A percentile compares a stretch with the other conserved stretches of the same genome.
Evolutionary conservation across 2,113 vertebrate genomes (phyloP).

Genomic region (Oreochromis niloticus): DNA sequence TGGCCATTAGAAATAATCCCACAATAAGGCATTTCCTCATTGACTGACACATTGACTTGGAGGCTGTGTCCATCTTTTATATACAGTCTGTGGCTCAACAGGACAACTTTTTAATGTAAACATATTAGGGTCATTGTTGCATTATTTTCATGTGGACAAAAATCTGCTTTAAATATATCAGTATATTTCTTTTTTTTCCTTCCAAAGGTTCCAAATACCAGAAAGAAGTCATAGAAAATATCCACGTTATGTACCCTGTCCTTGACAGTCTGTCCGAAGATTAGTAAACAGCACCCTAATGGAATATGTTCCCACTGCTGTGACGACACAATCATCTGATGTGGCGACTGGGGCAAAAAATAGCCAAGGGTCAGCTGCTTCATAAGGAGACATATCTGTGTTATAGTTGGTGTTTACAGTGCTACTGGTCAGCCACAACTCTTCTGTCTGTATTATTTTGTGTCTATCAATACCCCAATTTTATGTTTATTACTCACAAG

Average conservation of each 20-base stretch:
- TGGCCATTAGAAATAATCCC: not conserved
- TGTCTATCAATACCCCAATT: not conserved
- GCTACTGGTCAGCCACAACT: not conserved
- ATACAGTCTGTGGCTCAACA: not conserved
- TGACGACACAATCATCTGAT: slow-evolving; percentile 21
- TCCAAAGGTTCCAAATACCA: not conserved
- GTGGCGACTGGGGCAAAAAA: slow-evolving; percentile 29
- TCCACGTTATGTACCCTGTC: not conserved
- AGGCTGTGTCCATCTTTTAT: not conserved
- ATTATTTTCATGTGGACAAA: not conserved
- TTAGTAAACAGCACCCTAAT: not conserved
- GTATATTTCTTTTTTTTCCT: not conserved
- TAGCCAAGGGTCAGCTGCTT: slow-evolving; percentile 39
- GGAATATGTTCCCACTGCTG: not conserved
- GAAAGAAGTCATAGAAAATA: not conserved
- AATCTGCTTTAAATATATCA: not conserved
- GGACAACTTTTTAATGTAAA: not conserved
- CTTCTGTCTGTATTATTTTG: not conserved
- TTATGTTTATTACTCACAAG: not conserved
- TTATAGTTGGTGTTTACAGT: slow-evolving; percentile 11
- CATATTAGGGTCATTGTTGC: not conserved
- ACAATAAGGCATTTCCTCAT: not conserved
- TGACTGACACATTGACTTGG: not conserved
- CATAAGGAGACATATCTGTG: not conserved
- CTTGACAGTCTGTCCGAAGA: not conserved